phyloP scores from a whole-genome alignment of 2,888 invertebrate genomes.

The Penaeus monodon region DNA sequence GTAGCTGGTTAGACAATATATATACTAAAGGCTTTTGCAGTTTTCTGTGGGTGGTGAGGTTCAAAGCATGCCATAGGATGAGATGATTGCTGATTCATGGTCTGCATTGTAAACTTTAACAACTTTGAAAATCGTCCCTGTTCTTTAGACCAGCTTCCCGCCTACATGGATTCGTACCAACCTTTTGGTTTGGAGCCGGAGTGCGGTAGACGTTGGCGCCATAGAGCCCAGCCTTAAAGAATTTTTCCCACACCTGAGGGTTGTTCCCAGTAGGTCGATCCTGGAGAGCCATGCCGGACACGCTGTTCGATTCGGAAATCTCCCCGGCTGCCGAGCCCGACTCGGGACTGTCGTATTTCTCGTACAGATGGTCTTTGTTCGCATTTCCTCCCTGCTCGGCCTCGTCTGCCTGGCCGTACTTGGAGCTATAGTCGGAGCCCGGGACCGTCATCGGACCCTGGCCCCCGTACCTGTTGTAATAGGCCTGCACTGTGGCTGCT shows the following conservation, averaged over 20 bases:
- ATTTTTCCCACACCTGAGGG: slow-evolving; percentile 36
- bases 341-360: slow-evolving; percentile 54
- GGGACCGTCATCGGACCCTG: slow-evolving; percentile 46
- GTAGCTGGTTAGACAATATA: too few species aligned
- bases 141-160: too few species aligned
- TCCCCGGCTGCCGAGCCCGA: background rate
- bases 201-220: slow-evolving; percentile 23
- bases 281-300: slow-evolving; percentile 58
- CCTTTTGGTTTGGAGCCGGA: slow-evolving; percentile 1
- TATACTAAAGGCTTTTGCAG: too few species aligned
- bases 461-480: slow-evolving; percentile 36
- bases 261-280: slow-evolving; percentile 29
- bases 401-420: slow-evolving; percentile 29
- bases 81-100: background rate
- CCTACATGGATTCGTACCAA: background rate
- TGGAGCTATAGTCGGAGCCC: slow-evolving; percentile 32
- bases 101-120: background rate
- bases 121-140: too few species aligned
- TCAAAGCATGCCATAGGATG: too few species aligned
- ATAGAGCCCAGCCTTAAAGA: slow-evolving; percentile 50
- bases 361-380: slow-evolving; percentile 23
- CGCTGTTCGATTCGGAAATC: slow-evolving; percentile 37
- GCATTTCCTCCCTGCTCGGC: background rate
- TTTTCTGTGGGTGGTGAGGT: too few species aligned
- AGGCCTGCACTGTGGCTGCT: slow-evolving; percentile 36